Percentiles rank a stretch among this genome's conserved stretches.
Conservation (phyloP, 2,797 vertebrate genomes). For the Argentina silus region DNA sequence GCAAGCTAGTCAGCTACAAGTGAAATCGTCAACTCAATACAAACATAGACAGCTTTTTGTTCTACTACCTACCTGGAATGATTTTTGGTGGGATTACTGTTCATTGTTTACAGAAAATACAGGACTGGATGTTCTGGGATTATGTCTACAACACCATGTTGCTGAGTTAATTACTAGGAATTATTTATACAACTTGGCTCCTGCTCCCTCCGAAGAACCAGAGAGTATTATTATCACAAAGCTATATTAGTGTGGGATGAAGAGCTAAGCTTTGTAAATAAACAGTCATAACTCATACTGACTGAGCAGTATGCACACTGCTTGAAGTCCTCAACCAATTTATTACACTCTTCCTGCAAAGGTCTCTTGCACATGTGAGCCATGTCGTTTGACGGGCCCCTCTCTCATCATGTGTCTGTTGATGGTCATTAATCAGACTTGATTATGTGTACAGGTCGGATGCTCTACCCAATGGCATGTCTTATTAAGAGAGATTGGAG, state of each 20-base stretch:
- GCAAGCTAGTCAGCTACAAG: too few species aligned
- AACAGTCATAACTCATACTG: background rate
- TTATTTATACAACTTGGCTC: background rate
- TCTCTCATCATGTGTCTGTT: slow-evolving; percentile 14
- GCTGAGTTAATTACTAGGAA: background rate
- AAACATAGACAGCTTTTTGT: too few species aligned
- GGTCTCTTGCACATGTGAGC: slow-evolving; percentile 17
- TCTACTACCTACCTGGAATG: slow-evolving; percentile 2
- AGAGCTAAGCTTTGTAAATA: slow-evolving; percentile 1
- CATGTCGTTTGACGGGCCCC: slow-evolving; percentile 4
- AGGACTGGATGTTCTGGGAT: slow-evolving; percentile 2
- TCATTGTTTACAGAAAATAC: slow-evolving; percentile 30
- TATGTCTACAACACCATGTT: slow-evolving; percentile 14
- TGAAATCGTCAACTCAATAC: too few species aligned
- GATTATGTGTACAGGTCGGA: too few species aligned
- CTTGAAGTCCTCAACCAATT: background rate
- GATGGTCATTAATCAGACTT: too few species aligned
- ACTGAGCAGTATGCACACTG: background rate
- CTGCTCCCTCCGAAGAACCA: background rate
- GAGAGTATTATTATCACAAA: background rate
- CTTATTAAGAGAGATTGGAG: too few species aligned
- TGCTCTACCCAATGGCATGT: too few species aligned
- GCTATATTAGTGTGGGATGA: background rate
- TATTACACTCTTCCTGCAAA: slow-evolving; percentile 26
- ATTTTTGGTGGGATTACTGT: background rate